phyloP scores from a whole-genome alignment of 2,797 vertebrate species.

The Cottoperca gobio region DNA sequence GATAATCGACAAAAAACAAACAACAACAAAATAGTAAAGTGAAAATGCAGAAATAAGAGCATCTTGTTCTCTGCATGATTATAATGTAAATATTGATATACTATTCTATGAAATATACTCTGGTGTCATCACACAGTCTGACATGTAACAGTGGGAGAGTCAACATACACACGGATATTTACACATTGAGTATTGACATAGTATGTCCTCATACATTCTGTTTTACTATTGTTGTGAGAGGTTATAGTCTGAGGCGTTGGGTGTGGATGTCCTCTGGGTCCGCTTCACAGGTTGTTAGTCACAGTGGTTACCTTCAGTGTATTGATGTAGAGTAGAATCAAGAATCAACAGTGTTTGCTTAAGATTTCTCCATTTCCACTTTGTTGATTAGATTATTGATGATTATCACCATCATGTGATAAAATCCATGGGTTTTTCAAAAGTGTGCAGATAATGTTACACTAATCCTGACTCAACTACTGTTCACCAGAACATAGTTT shows the following conservation, averaged over 20 bases:
- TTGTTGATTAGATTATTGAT: neutral
- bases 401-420: neutral
- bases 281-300: neutral
- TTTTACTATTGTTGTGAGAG: neutral
- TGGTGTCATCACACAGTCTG: neutral
- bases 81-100: too few species aligned
- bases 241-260: neutral
- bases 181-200: neutral
- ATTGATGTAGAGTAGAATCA: neutral
- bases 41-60: too few species aligned
- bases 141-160: neutral
- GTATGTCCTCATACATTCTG: neutral
- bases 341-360: neutral
- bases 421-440: neutral
- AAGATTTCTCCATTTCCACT: fast-evolving
- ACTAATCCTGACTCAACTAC: neutral
- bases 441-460: neutral
- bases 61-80: too few species aligned
- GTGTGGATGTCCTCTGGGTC: neutral
- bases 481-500: too few species aligned
- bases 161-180: slow-evolving; percentile 1
- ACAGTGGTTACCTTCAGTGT: neutral
- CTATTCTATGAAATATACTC: too few species aligned
- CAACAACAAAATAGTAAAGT: too few species aligned
- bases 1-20: too few species aligned